phyloP scores from a whole-genome alignment of 1,140 invertebrate genomes.

The Drosophila burlai region DNA sequence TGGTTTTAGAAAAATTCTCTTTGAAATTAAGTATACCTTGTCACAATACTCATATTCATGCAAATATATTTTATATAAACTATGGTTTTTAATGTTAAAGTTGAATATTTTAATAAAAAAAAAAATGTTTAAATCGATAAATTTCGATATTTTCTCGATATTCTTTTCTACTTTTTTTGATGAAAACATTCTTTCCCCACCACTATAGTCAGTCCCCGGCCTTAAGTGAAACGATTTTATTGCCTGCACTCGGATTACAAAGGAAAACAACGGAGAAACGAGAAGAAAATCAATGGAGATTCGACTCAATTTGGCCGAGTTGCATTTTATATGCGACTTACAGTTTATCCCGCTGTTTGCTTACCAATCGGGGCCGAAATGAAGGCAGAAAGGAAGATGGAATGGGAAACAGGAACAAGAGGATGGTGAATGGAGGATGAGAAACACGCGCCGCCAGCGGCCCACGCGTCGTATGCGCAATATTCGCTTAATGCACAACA shows the following conservation, averaged over 20 bases:
- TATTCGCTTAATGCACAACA: slow-evolving; percentile 44
- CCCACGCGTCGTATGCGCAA: slow-evolving; percentile 42
- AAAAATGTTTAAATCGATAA: too few relatives aligned
- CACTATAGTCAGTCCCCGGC: not conserved
- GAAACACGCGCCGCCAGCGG: slow-evolving; percentile 5
- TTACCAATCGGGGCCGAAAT: slow-evolving; percentile 32
- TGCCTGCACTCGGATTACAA: slow-evolving; percentile 59
- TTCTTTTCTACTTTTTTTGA: not conserved
- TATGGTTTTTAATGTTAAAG: too few relatives aligned
- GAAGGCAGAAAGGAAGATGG: not conserved
- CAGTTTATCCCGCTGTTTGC: slow-evolving; percentile 37
- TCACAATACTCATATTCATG: too few relatives aligned
- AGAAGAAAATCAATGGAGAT: slow-evolving; percentile 23
- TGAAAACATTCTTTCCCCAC: not conserved
- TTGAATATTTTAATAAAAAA: too few relatives aligned
- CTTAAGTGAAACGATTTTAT: slow-evolving; percentile 44
- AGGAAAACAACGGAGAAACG: slow-evolving; percentile 30
- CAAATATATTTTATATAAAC: too few relatives aligned
- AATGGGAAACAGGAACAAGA: not conserved
- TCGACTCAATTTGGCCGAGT: slow-evolving; percentile 43
- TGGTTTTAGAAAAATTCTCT: too few relatives aligned
- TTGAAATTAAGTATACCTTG: too few relatives aligned
- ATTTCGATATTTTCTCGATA: not conserved
- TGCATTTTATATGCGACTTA: slow-evolving; percentile 46
- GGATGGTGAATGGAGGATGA: not conserved